Conservation (phyloP, 2,113 vertebrate species). For the Macquaria ambigua region DNA sequence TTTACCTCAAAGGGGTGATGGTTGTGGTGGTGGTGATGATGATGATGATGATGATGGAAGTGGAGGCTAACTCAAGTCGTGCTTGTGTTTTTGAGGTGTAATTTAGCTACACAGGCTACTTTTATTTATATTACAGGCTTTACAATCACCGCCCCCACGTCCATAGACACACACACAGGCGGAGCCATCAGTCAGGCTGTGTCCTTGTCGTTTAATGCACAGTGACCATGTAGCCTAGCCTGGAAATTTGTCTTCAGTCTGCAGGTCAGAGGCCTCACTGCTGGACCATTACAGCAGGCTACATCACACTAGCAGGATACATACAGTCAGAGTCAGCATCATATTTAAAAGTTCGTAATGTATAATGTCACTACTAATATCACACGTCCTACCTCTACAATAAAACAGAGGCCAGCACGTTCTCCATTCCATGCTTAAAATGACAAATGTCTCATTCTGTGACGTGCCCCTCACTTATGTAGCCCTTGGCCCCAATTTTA, state of each 20-base stretch:
- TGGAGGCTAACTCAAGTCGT: slow-evolving; percentile 59
- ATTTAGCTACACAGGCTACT: slow-evolving; percentile 33
- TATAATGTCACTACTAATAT: neutral
- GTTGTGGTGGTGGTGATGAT: neutral
- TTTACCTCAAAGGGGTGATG: neutral
- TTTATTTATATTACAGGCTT: slow-evolving; percentile 14
- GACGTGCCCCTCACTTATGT: neutral
- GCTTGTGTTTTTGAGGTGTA: slow-evolving; percentile 31
- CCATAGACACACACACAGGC: neutral
- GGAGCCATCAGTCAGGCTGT: slow-evolving; percentile 5
- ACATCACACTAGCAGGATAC: neutral
- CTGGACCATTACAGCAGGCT: slow-evolving; percentile 33
- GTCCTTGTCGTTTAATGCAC: slow-evolving; percentile 18
- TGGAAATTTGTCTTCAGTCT: slow-evolving; percentile 16
- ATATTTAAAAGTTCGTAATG: neutral
- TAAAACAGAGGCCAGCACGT: neutral
- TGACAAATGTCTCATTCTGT: neutral
- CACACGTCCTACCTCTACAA: neutral
- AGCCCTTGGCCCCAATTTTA: neutral
- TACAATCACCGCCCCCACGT: neutral
- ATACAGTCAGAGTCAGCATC: neutral
- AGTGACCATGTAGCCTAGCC: slow-evolving; percentile 28
- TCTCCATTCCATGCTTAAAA: neutral
- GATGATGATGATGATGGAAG: slow-evolving; percentile 29
- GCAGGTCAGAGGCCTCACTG: slow-evolving; percentile 61